Base-by-base conservation (phyloP, 2,113 vertebrate genomes). In the Phocoena sinus region DNA sequence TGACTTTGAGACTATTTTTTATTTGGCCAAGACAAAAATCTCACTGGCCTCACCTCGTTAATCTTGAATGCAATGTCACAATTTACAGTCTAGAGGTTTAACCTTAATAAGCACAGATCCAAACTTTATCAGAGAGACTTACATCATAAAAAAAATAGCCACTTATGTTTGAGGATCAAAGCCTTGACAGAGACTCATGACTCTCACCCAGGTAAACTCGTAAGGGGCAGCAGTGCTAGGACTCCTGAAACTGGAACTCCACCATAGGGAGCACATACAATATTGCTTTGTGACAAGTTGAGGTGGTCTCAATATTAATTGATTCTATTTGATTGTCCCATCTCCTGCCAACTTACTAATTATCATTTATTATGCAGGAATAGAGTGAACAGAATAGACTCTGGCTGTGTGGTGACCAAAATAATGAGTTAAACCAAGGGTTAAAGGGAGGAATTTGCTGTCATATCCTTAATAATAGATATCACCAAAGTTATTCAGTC, bases 1-100 rank as follows among this genome's bases (percentile, higher is more conserved):
- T 97, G 73, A 95, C 62, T 80, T 71, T 71, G 44, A 96, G 53
- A 68, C 77, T 91, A 26, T 87, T 70, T 92, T 97, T 97, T 94
- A 97, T 97, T 95, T 97, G 95, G 58, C 56, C 53, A 97, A 96
- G 33, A 85, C 85, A 84, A 92, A 95, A 95, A 81, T 85, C 79
- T 95, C 91, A 71, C 28, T 36, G 26, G 44, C 73, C 41, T 83
- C 38, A 95, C 79, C 79, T 96, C 60, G 0, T 95, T 96, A 96
- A 96, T 97, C 77, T 97, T 97, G 26, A 91, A 62, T 31, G 4
- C 60, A 96, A 47, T 89, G 21, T 89, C 71, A 87, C n/a, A 76
- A 96, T 88, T 95, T 95, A 94, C 1, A 83, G 70, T 38, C 41
- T 77, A 80, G 53, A 62, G 21, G 44, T 36, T 38, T 60, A 67